Conservation (phyloP, 2,888 invertebrate genomes). For the Coremacera marginata region DNA sequence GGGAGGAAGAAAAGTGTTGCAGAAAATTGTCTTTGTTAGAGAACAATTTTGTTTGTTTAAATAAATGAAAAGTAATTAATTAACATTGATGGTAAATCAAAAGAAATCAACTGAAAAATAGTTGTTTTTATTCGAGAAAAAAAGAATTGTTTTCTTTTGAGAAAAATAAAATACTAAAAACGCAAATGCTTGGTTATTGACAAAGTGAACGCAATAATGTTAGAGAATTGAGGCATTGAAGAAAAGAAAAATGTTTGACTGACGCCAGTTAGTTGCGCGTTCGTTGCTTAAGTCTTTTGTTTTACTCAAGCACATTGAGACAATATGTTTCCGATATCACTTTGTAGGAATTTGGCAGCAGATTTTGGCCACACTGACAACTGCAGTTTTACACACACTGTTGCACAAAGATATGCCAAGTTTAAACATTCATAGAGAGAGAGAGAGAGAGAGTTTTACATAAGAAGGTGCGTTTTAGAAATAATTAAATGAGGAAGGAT, state of each 20-base stretch:
- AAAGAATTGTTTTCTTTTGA: slow-evolving; percentile 36
- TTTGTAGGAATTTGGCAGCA: not conserved
- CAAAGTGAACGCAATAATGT: not conserved
- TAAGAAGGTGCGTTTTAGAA: too few relatives aligned
- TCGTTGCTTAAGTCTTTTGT: slow-evolving; percentile 28
- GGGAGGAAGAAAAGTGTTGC: slow-evolving; percentile 47
- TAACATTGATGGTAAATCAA: slow-evolving; percentile 44
- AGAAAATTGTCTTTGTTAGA: slow-evolving; percentile 53
- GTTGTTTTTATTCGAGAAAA: slow-evolving; percentile 28
- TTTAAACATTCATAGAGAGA: not conserved
- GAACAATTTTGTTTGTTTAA: slow-evolving; percentile 46
- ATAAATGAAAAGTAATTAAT: slow-evolving; percentile 32
- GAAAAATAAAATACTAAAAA: slow-evolving; percentile 42
- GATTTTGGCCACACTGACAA: not conserved
- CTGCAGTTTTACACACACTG: not conserved
- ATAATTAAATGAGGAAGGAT: not conserved
- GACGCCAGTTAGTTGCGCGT: not conserved
- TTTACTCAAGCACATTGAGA: not conserved
- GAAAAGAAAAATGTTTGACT: not conserved
- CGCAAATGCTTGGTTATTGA: slow-evolving; percentile 21
- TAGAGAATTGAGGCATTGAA: not conserved
- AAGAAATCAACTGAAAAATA: slow-evolving; percentile 27
- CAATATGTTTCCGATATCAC: not conserved
- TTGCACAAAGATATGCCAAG: not conserved
- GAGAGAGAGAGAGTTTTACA: not conserved